Evolutionary conservation across 1,140 invertebrate species (phyloP).

Genomic region (Drosophila funebris): DNA sequence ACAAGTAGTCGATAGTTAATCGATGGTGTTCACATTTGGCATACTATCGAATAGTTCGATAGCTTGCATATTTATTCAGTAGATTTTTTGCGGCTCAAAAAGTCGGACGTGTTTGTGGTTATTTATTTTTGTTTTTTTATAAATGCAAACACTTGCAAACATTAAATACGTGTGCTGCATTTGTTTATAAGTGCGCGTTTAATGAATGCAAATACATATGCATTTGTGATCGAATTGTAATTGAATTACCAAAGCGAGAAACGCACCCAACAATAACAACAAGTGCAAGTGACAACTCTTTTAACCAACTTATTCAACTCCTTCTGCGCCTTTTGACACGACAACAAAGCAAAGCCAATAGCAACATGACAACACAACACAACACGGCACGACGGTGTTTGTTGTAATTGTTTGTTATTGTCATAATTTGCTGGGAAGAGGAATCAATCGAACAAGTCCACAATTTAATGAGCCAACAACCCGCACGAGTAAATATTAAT

Average conservation of each 20-base stretch:
- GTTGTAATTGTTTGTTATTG: slow-evolving; percentile 13
- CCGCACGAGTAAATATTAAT: slow-evolving; percentile 25
- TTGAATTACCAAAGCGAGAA: neutral
- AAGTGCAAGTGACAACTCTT: slow-evolving; percentile 53
- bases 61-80: slow-evolving; percentile 39
- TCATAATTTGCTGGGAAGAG: neutral
- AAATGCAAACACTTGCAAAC: slow-evolving; percentile 47
- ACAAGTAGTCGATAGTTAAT: slow-evolving; percentile 35
- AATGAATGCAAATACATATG: slow-evolving; percentile 20
- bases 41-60: slow-evolving; percentile 37
- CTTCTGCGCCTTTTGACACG: slow-evolving; percentile 21
- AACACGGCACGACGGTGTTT: neutral
- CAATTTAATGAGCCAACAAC: slow-evolving; percentile 16
- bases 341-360: neutral
- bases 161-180: slow-evolving; percentile 45
- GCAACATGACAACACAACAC: slow-evolving; percentile 11
- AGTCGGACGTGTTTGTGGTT: slow-evolving; percentile 54
- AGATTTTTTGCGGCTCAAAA: slow-evolving; percentile 47
- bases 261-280: slow-evolving; percentile 52
- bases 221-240: slow-evolving; percentile 3
- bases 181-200: slow-evolving; percentile 40
- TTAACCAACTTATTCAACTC: slow-evolving; percentile 9
- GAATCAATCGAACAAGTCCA: neutral
- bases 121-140: slow-evolving; percentile 53
- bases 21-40: slow-evolving; percentile 22